A percentile compares a stretch with the other conserved stretches of the same genome.
Evolutionary conservation across 2,888 invertebrate genomes (phyloP).

Genomic region (Sesia apiformis): DNA sequence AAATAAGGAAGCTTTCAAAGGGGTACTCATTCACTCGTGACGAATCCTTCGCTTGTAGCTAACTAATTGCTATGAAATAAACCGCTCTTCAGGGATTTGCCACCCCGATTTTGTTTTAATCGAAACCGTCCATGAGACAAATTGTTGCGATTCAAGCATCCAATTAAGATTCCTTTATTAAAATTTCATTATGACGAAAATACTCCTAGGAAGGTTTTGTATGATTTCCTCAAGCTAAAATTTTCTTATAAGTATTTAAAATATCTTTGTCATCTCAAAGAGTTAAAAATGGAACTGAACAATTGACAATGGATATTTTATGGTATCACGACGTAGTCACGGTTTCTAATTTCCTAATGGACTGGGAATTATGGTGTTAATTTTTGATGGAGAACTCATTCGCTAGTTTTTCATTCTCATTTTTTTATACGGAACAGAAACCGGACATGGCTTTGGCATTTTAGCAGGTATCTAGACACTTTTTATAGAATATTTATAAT

Average conservation of each 20-base stretch:
- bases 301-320: background rate
- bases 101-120: conserved; percentile 61
- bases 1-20: conserved; percentile 30
- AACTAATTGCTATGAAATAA: conserved; percentile 73
- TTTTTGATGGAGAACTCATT: background rate
- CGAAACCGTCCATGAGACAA: conserved; percentile 36
- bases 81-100: conserved; percentile 51
- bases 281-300: background rate
- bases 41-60: conserved; percentile 63
- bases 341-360: background rate
- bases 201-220: background rate
- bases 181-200: background rate
- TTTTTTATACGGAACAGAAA: no score
- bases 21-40: conserved; percentile 69
- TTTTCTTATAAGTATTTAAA: background rate
- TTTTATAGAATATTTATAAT: no score
- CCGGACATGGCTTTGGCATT: no score
- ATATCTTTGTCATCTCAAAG: background rate
- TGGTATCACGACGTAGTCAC: background rate
- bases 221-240: background rate
- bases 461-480: no score
- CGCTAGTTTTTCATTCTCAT: no score
- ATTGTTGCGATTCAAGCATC: background rate
- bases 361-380: background rate
- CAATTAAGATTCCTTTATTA: background rate